Conservation (phyloP, 1,140 invertebrate genomes). For the Macrocentrus cingulum region DNA sequence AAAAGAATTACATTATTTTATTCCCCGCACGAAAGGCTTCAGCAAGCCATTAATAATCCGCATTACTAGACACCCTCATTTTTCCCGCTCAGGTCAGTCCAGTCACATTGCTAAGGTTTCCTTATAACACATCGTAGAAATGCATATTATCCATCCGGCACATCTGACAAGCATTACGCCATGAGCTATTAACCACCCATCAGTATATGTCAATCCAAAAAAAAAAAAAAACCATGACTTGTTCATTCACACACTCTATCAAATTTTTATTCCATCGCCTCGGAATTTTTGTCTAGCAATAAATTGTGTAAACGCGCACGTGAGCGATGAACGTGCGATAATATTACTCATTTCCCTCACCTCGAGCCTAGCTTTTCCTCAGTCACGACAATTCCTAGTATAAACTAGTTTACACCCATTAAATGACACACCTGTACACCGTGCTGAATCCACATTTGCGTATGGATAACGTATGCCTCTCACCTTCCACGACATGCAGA, state of each 20-base stretch:
- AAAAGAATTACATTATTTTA: background rate
- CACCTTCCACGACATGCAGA: background rate
- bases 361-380: background rate
- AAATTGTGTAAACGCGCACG: background rate
- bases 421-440: slow-evolving; percentile 10
- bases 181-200: too few species aligned
- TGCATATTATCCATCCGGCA: slow-evolving; percentile 51
- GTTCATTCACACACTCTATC: too few species aligned
- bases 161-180: slow-evolving; percentile 49
- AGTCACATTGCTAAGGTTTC: slow-evolving; percentile 44
- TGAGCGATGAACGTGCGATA: background rate
- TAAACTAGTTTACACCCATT: slow-evolving; percentile 6
- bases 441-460: background rate
- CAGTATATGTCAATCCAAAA: too few species aligned
- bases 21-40: background rate
- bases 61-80: slow-evolving; percentile 36
- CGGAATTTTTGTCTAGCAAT: background rate
- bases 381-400: slow-evolving; percentile 7
- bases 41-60: slow-evolving; percentile 49
- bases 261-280: too few species aligned
- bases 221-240: too few species aligned
- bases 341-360: background rate
- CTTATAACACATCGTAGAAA: slow-evolving; percentile 53
- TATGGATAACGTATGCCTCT: background rate
- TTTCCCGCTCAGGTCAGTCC: slow-evolving; percentile 13